Evolutionary conservation across 1,140 invertebrate genomes (phyloP).

Genomic region (Marisa cornuarietis): DNA sequence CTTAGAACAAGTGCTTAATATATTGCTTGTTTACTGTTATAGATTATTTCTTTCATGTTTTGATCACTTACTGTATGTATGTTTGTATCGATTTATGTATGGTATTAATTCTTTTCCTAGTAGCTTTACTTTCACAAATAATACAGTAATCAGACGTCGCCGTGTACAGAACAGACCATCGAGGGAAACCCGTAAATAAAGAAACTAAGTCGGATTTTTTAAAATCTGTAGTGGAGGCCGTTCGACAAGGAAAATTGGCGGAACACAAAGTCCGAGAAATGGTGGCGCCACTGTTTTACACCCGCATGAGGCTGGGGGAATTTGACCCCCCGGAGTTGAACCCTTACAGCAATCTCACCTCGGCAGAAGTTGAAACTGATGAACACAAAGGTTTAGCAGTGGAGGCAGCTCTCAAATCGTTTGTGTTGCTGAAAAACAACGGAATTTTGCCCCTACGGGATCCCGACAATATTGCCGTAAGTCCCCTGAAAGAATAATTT

Average conservation of each 20-base stretch:
- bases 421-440: constrained; percentile 57
- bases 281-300: constrained; percentile 63
- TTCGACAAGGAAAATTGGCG: constrained; percentile 44
- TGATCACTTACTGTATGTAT: too few relatives aligned
- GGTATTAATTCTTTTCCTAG: too few relatives aligned
- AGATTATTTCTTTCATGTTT: too few relatives aligned
- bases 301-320: constrained; percentile 59
- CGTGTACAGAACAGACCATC: too few relatives aligned
- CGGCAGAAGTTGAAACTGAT: constrained; percentile 40
- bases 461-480: neutral
- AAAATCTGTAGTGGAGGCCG: constrained; percentile 40
- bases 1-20: too few relatives aligned
- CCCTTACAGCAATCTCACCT: constrained; percentile 39
- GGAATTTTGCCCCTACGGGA: constrained; percentile 20
- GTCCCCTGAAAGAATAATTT: neutral
- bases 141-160: too few relatives aligned
- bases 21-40: too few relatives aligned
- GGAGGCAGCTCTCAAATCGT: constrained; percentile 43
- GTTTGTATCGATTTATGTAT: too few relatives aligned
- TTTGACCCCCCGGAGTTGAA: constrained; percentile 59
- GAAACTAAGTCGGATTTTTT: too few relatives aligned
- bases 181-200: too few relatives aligned
- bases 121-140: too few relatives aligned
- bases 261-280: constrained; percentile 40
- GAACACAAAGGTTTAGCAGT: constrained; percentile 42